Evolutionary conservation across 1,140 invertebrate genomes (phyloP).

Genomic region (Nebria ingens): DNA sequence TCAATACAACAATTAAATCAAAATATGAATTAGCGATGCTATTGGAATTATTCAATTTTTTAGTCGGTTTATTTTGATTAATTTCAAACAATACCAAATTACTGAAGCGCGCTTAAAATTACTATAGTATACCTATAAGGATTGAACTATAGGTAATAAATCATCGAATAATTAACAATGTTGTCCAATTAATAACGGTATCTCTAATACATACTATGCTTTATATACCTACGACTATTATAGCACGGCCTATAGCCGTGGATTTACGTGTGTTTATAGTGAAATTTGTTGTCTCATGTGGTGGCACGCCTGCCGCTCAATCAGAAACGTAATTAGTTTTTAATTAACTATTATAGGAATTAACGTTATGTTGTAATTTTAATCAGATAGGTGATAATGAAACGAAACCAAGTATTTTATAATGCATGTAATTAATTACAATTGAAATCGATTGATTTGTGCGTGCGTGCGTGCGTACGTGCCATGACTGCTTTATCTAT

Average conservation of each 20-base stretch:
- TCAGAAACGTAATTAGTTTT: not conserved
- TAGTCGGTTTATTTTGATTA: not conserved
- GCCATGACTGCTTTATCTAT: too few species aligned
- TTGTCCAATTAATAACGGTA: not conserved
- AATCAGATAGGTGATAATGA: not conserved
- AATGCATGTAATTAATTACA: not conserved
- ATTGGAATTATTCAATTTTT: too few species aligned
- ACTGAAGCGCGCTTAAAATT: too few species aligned
- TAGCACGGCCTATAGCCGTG: too few species aligned
- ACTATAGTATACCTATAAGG: not conserved
- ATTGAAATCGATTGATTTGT: not conserved
- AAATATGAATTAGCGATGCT: too few species aligned
- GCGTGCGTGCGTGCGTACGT: not conserved
- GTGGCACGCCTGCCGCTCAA: not conserved
- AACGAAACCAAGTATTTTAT: not conserved
- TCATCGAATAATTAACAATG: not conserved
- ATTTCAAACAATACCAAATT: not conserved
- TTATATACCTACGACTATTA: not conserved
- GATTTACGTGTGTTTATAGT: not conserved
- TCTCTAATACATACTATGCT: not conserved
- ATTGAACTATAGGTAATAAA: not conserved
- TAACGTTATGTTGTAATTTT: not conserved
- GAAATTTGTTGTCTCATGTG: not conserved
- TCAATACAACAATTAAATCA: too few species aligned
- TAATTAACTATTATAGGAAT: conserved; percentile 6